Percentiles rank a stretch among this genome's conserved stretches.
phyloP scores from a whole-genome alignment of 2,888 invertebrate species.

The Merodon equestris region DNA sequence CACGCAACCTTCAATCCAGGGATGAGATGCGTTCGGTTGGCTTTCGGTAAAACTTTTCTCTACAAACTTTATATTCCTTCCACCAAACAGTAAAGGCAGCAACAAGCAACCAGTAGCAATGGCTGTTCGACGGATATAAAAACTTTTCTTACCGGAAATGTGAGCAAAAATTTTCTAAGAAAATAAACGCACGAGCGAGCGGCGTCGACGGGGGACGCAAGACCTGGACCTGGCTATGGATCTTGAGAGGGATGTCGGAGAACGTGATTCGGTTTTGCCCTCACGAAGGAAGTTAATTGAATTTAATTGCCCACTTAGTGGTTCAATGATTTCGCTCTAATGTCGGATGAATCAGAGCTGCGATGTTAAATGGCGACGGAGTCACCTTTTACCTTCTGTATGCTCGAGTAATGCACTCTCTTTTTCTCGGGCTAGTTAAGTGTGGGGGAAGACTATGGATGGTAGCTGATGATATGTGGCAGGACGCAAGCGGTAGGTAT shows the following conservation, averaged over 20 bases:
- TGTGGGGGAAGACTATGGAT: too few species aligned
- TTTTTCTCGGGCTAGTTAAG: too few species aligned
- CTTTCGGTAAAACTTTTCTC: slow-evolving; percentile 46
- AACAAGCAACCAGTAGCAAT: slow-evolving; percentile 28
- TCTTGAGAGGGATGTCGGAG: slow-evolving; percentile 46
- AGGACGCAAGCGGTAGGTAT: background rate
- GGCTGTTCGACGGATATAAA: slow-evolving; percentile 55
- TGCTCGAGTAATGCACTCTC: slow-evolving; percentile 42
- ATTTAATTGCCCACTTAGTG: slow-evolving; percentile 78
- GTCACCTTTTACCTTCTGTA: slow-evolving; percentile 64
- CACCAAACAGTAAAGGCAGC: slow-evolving; percentile 25
- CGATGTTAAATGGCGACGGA: slow-evolving; percentile 61
- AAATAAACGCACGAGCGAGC: slow-evolving; percentile 62
- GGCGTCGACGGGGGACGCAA: slow-evolving; percentile 14
- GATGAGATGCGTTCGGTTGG: background rate
- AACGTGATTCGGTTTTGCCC: slow-evolving; percentile 68
- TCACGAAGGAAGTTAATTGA: slow-evolving; percentile 75
- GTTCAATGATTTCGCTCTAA: slow-evolving; percentile 75
- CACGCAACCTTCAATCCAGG: too few species aligned
- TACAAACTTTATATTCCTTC: slow-evolving; percentile 57
- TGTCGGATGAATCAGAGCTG: slow-evolving; percentile 58
- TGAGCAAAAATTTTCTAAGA: slow-evolving; percentile 56
- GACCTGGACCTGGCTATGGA: slow-evolving; percentile 22
- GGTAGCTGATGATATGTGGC: background rate
- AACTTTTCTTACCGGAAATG: slow-evolving; percentile 66